These are phyloP conservation scores for Scotopteryx bipunctaria DNA, from an alignment of 2,888 invertebrate genomes.

Conservation along the genomic window DNA sequence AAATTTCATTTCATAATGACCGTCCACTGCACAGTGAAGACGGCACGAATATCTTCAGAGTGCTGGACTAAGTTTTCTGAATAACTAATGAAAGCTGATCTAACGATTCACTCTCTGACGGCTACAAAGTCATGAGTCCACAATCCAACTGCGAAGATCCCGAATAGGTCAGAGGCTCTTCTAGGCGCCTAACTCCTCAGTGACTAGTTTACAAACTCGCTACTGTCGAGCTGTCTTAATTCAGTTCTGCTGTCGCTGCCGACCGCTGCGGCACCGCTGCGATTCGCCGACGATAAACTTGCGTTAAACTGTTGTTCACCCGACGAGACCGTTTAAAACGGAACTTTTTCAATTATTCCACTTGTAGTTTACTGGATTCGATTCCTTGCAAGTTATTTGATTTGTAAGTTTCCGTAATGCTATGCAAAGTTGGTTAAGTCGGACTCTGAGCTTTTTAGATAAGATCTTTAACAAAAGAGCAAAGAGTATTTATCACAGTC, in stretches of 20 bases:
- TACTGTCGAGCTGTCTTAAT: constrained; percentile 62
- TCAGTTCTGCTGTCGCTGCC: constrained; percentile 59
- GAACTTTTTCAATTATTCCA: constrained; percentile 65
- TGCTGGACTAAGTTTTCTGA: not conserved
- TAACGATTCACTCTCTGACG: not conserved
- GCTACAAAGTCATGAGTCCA: no score
- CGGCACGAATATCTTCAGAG: no score
- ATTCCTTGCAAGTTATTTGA: constrained; percentile 55
- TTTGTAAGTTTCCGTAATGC: constrained; percentile 49
- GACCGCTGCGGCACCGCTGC: constrained; percentile 51
- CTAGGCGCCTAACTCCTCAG: constrained; percentile 39
- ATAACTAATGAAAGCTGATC: not conserved
- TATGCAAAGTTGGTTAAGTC: constrained; percentile 33
- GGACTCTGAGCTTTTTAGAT: constrained; percentile 25
- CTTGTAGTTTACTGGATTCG: constrained; percentile 56
- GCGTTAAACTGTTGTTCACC: constrained; percentile 52
- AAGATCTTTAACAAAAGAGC: constrained; percentile 31
- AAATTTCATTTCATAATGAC: no score
- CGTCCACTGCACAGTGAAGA: no score
- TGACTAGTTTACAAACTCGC: constrained; percentile 56
- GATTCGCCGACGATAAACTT: constrained; percentile 53
- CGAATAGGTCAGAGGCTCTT: constrained; percentile 29
- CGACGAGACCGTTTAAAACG: constrained; percentile 49
- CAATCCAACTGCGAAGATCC: not conserved
- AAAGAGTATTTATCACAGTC: constrained; percentile 22